Evolutionary conservation across 1,140 invertebrate species (phyloP).

Genomic region (Paracyclopina nana): DNA sequence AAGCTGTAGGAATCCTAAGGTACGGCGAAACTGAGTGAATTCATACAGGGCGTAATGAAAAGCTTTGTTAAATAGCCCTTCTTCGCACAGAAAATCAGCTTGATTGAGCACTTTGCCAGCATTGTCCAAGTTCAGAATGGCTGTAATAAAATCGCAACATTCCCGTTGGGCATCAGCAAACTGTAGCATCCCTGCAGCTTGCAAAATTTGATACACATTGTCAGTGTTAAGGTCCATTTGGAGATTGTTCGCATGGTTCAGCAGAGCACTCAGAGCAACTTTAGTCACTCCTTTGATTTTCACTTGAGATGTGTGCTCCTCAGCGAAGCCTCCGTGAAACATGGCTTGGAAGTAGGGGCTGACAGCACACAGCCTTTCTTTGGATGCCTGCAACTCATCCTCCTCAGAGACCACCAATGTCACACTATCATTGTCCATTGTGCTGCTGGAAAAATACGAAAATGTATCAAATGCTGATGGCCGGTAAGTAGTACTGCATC

Average conservation of each 20-base stretch:
- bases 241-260: background rate
- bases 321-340: background rate
- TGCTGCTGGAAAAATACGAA: background rate
- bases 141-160: background rate
- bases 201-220: background rate
- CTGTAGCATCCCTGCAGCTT: background rate
- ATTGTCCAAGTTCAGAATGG: background rate
- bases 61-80: background rate
- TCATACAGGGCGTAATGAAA: background rate
- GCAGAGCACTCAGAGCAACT: background rate
- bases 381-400: background rate
- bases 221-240: background rate
- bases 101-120: background rate
- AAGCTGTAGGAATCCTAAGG: no score
- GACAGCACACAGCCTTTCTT: background rate
- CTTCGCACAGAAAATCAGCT: background rate
- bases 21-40: background rate
- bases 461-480: conserved; percentile 11
- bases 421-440: background rate
- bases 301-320: background rate
- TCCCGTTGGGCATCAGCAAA: background rate
- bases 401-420: background rate
- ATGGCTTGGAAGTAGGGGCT: background rate
- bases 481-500: conserved; percentile 39
- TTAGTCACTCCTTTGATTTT: background rate